These are phyloP conservation scores for Hirundichthys speculiger DNA, from an alignment of 2,113 vertebrate genomes.

Conservation along the genomic window DNA sequence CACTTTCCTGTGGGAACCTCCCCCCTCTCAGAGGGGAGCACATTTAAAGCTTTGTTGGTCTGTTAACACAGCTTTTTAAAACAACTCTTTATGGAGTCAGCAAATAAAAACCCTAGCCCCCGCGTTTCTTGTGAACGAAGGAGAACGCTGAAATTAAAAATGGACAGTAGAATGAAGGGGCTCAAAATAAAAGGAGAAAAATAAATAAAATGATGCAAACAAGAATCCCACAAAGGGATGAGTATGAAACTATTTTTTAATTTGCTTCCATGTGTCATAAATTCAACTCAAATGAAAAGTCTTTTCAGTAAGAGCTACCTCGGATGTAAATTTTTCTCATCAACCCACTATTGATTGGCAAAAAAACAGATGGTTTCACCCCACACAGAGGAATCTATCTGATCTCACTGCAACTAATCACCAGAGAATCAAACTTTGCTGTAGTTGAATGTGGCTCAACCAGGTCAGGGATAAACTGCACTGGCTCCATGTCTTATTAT, in stretches of 20 bases:
- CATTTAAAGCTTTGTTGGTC: slow-evolving; percentile 75
- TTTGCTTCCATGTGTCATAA: background rate
- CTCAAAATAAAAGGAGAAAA: slow-evolving; percentile 7
- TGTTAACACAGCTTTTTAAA: slow-evolving; percentile 77
- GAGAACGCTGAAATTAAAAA: slow-evolving; percentile 22
- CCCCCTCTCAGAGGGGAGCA: slow-evolving; percentile 61
- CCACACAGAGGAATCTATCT: too few species aligned
- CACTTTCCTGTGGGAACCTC: slow-evolving; percentile 74
- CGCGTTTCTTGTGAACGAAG: slow-evolving; percentile 52
- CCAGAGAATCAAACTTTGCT: too few species aligned
- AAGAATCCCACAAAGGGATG: too few species aligned
- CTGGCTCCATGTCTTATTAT: too few species aligned
- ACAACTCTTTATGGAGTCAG: slow-evolving; percentile 75
- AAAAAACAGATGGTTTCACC: too few species aligned
- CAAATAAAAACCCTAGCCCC: slow-evolving; percentile 65
- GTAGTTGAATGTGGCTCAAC: too few species aligned
- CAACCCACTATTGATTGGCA: too few species aligned
- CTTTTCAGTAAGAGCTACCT: too few species aligned
- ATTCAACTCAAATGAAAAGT: too few species aligned
- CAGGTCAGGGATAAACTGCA: too few species aligned
- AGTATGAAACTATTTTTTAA: background rate
- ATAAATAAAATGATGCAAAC: background rate
- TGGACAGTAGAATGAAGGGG: slow-evolving; percentile 14
- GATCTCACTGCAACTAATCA: too few species aligned
- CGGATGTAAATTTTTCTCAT: slow-evolving; percentile 8